These are phyloP conservation scores for Parasteatoda lunata DNA, from an alignment of 2,888 invertebrate genomes.

Conservation along the genomic window DNA sequence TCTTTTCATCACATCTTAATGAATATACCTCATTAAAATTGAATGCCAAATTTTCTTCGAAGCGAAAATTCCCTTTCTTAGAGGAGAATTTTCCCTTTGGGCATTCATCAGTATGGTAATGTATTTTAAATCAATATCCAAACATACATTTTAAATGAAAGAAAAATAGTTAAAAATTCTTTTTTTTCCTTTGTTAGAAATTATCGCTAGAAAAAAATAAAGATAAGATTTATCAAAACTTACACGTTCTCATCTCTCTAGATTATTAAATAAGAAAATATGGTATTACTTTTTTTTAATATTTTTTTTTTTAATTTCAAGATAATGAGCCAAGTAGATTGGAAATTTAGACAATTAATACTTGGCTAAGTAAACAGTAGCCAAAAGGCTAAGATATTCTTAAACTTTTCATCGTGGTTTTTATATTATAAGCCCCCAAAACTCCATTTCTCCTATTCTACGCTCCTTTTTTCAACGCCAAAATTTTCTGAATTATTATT, in stretches of 20 bases:
- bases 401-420: conserved; percentile 20
- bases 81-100: neutral
- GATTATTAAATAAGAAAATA: conserved; percentile 32
- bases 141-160: conserved; percentile 31
- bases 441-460: conserved; percentile 18
- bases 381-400: conserved; percentile 39
- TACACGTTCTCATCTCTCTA: neutral
- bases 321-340: conserved; percentile 49
- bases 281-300: conserved; percentile 10
- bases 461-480: conserved; percentile 7
- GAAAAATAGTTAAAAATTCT: neutral
- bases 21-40: conserved; percentile 5
- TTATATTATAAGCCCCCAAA: conserved; percentile 22
- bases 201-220: conserved; percentile 1
- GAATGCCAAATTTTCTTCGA: neutral
- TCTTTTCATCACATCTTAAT: neutral
- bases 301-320: conserved; percentile 23
- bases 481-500: conserved; percentile 55
- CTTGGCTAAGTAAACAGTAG: conserved; percentile 33
- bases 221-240: conserved; percentile 45
- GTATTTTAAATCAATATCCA: conserved; percentile 26
- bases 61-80: neutral
- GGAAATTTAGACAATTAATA: conserved; percentile 42
- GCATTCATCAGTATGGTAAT: neutral
- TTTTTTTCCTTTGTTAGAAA: conserved; percentile 15